These are phyloP conservation scores for Hesperia comma DNA, from an alignment of 2,888 invertebrate species.

Conservation along the genomic window DNA sequence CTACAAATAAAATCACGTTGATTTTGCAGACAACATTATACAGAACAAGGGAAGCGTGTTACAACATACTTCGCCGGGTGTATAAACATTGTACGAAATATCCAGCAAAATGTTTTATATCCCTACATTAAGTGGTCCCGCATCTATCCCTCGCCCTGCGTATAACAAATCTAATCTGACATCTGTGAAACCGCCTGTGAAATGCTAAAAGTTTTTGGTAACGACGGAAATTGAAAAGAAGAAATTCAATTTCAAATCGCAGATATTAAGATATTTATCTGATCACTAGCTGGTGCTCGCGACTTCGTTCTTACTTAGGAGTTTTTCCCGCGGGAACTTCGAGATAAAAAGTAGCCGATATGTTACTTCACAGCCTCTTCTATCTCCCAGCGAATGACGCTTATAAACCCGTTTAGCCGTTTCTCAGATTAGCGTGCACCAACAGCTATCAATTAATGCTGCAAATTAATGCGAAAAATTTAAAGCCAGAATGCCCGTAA, in stretches of 20 bases:
- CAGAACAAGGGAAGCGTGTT: background rate
- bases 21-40: background rate
- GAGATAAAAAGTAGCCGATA: too few species aligned
- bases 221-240: background rate
- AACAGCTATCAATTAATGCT: too few species aligned
- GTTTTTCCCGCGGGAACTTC: too few species aligned
- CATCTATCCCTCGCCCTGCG: background rate
- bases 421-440: too few species aligned
- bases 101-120: conserved; percentile 8
- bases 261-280: background rate
- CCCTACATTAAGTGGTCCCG: conserved; percentile 8
- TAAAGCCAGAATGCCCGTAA: too few species aligned
- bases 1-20: background rate
- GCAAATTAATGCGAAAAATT: too few species aligned
- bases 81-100: background rate
- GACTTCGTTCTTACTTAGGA: too few species aligned
- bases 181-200: conserved; percentile 10
- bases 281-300: too few species aligned
- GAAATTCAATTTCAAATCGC: background rate
- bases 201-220: conserved; percentile 6
- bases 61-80: background rate
- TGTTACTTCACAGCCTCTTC: too few species aligned
- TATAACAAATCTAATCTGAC: conserved; percentile 16
- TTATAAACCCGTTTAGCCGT: too few species aligned
- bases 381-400: too few species aligned